Evolutionary conservation across 2,797 vertebrate species (phyloP).

Genomic region (Alcedo quadribrachys): DNA sequence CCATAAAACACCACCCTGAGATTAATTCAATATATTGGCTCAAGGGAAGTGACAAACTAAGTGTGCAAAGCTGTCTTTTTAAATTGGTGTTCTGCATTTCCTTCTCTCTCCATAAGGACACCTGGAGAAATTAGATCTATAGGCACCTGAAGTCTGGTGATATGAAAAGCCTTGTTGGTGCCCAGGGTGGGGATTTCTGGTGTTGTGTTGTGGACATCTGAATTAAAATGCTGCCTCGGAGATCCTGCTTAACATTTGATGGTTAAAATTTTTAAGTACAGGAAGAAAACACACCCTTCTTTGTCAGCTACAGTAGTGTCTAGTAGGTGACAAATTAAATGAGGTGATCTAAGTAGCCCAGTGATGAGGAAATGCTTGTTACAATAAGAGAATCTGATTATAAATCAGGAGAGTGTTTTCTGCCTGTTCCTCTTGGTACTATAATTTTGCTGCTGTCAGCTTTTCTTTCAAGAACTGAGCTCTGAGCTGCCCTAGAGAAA

Average conservation of each 20-base stretch:
- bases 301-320: neutral
- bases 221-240: neutral
- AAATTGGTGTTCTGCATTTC: neutral
- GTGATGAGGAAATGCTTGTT: constrained; percentile 10
- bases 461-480: constrained; percentile 43
- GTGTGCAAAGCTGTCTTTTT: neutral
- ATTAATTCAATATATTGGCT: neutral
- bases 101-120: neutral
- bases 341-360: neutral
- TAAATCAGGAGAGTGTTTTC: constrained; percentile 49
- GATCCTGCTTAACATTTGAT: neutral
- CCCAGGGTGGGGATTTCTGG: neutral
- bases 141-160: neutral
- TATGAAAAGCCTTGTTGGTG: neutral
- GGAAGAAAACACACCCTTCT: neutral
- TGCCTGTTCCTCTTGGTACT: constrained; percentile 18
- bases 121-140: neutral
- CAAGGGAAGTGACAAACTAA: neutral
- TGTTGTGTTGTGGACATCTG: neutral
- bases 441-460: constrained; percentile 64
- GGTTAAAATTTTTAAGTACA: neutral
- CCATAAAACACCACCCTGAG: neutral
- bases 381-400: constrained; percentile 41
- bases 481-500: constrained; percentile 56
- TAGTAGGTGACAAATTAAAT: neutral